These are phyloP conservation scores for Fratercula arctica DNA, from an alignment of 2,797 vertebrate species.

Conservation along the genomic window DNA sequence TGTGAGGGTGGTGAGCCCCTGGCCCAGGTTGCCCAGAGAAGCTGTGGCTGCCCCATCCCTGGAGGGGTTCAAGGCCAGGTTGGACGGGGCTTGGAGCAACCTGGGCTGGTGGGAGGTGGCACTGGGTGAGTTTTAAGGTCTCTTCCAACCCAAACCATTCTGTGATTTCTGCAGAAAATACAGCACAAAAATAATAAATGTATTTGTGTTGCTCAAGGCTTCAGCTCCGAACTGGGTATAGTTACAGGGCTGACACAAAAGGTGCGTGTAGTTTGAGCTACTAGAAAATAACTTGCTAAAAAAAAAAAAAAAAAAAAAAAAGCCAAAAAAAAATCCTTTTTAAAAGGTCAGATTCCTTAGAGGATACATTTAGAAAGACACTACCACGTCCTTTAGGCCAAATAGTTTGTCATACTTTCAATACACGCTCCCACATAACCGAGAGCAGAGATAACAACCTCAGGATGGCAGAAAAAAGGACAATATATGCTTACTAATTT, in stretches of 20 bases:
- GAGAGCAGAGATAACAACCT: neutral
- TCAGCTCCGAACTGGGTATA: neutral
- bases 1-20: too few relatives aligned
- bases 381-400: neutral
- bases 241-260: neutral
- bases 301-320: neutral
- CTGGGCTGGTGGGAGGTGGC: too few relatives aligned
- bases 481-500: neutral
- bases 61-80: too few relatives aligned
- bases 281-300: neutral
- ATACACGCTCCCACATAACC: neutral
- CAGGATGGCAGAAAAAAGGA: neutral
- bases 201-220: neutral
- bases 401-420: neutral
- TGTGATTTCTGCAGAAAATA: too few relatives aligned
- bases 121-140: too few relatives aligned
- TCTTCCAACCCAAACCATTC: too few relatives aligned
- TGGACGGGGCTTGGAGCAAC: too few relatives aligned
- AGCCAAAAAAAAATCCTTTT: neutral
- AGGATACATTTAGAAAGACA: neutral
- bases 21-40: too few relatives aligned
- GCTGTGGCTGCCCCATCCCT: too few relatives aligned
- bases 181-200: neutral
- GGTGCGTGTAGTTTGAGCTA: neutral
- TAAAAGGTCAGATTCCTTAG: constrained; percentile 11